Conservation (phyloP, 2,888 invertebrate genomes). For the Alviniconcha strummeri region DNA sequence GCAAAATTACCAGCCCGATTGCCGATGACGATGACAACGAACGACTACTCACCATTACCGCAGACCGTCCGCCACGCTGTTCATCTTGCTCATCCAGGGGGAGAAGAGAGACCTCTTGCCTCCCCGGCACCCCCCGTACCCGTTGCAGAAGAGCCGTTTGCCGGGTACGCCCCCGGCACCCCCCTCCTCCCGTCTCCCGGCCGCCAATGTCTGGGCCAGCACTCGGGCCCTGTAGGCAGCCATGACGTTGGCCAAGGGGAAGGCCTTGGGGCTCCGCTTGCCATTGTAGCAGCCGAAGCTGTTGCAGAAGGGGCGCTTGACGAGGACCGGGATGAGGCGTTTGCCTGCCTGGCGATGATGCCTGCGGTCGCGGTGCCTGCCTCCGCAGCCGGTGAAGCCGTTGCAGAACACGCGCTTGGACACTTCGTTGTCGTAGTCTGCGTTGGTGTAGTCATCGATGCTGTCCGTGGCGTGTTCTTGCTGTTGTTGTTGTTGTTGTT, state of each 20-base stretch:
- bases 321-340: slow-evolving; percentile 22
- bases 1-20: too few relatives aligned
- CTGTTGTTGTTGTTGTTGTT: background rate
- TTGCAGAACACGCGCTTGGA: slow-evolving; percentile 49
- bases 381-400: slow-evolving; percentile 48
- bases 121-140: slow-evolving; percentile 43
- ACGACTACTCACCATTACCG: background rate
- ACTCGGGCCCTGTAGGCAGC: background rate
- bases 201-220: background rate
- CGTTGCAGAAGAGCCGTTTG: slow-evolving; percentile 47
- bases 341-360: slow-evolving; percentile 35
- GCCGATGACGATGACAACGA: too few relatives aligned
- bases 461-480: background rate
- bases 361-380: slow-evolving; percentile 39
- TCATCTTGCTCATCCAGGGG: slow-evolving; percentile 37
- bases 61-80: slow-evolving; percentile 8
- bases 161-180: background rate
- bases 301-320: slow-evolving; percentile 61
- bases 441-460: background rate
- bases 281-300: slow-evolving; percentile 58
- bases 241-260: background rate
- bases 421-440: background rate
- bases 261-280: slow-evolving; percentile 33
- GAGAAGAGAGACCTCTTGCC: slow-evolving; percentile 41
- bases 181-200: background rate